Percentiles rank a stretch among this genome's conserved stretches.
Conservation (phyloP, 92 coral and sea anemone species). For the Paramuricea clavata region DNA sequence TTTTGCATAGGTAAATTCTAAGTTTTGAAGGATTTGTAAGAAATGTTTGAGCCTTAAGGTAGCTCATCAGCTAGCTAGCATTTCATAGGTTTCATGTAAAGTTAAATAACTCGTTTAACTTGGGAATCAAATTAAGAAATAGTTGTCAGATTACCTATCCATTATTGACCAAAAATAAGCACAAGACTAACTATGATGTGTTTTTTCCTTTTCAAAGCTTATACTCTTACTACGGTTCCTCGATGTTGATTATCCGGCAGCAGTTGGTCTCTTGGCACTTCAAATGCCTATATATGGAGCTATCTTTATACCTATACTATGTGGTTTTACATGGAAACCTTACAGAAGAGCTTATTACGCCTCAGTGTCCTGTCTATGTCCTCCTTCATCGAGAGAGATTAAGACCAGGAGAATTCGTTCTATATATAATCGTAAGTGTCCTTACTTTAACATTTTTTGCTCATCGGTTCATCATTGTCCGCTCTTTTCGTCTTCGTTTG, state of each 20-base stretch:
- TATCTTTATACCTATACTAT: conserved; percentile 79
- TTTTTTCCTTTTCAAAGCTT: conserved; percentile 52
- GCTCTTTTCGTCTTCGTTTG: neutral
- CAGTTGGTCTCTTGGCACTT: conserved; percentile 71
- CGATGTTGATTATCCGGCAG: conserved; percentile 67
- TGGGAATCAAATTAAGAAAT: too few relatives aligned
- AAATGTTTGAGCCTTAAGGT: too few relatives aligned
- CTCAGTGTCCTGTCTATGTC: conserved; percentile 8
- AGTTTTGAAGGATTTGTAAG: too few relatives aligned
- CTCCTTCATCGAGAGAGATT: neutral
- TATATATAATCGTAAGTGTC: conserved; percentile 33
- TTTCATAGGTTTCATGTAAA: too few relatives aligned
- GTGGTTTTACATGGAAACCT: conserved; percentile 87
- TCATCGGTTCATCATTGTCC: neutral
- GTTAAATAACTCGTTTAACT: too few relatives aligned
- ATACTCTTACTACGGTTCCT: conserved; percentile 69
- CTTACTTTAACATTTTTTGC: neutral
- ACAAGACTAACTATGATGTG: neutral
- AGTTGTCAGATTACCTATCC: too few relatives aligned
- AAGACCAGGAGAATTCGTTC: conserved; percentile 2
- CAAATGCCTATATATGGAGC: conserved; percentile 88
- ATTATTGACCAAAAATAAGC: neutral
- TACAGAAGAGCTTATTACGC: conserved; percentile 80
- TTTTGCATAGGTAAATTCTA: too few relatives aligned
- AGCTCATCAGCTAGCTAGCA: too few relatives aligned